Evolutionary conservation across 2,113 vertebrate genomes (phyloP), one percentile per base, ranked within the genome.

Genomic region (Tetraodon nigroviridis): DNA sequence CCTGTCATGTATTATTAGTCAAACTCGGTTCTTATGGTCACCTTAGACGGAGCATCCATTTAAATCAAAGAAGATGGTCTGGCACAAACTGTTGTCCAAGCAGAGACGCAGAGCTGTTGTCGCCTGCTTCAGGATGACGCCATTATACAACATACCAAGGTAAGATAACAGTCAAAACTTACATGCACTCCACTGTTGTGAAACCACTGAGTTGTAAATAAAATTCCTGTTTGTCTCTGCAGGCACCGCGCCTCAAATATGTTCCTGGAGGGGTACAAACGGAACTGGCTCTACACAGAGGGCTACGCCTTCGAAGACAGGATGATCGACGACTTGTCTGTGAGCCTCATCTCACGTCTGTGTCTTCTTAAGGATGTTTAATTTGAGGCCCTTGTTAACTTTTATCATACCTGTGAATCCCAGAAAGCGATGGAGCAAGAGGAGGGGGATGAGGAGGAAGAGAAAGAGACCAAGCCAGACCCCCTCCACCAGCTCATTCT

Each of bases 1-100:
- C 44, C n/a, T 5, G 6, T n/a, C 15, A 17, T 46, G 32, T 10
- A 37, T 6, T 32, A 32, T 2, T 16, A 46, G 44, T n/a, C 44
- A 17, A 1, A 16, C 44, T n/a, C 44, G 2, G 44, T 19, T 48
- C n/a, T 48, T 18, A 18, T 49, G 15, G 45, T 0, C 53, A 10
- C 49, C 16, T 41, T 55, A 96, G 95, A 94, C 88, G 0, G 95
- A 97, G 78, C 95, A 97, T 42, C 94, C 95, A 0, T 95, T 91
- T 79, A 98, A 96, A 83, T 95, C 95, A 51, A 96, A 96, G 86
- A 95, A 94, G 79, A 94, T 95, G n/a, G 94, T 94, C 27, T 98
- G 94, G 95, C 93, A 96, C 86, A 97, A 97, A 69, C 90, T 98
- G 47, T 75, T 98, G 55, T 97, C 95, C 44, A 98, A 98, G 84